A percentile compares a stretch with the other conserved stretches of the same genome.
phyloP scores from a whole-genome alignment of 2,888 invertebrate species.

The Nineta flava region DNA sequence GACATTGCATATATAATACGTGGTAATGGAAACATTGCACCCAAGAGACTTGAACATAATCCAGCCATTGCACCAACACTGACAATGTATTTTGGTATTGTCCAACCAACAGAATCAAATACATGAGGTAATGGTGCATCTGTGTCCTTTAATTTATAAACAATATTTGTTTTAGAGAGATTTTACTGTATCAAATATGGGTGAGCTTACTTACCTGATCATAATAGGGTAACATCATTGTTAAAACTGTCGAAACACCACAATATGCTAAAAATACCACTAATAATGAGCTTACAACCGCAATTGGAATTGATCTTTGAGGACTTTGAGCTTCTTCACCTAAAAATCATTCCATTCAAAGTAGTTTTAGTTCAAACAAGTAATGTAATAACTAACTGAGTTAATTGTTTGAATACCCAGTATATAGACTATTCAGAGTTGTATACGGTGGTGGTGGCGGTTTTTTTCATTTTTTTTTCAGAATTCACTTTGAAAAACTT shows the following conservation, averaged over 20 bases:
- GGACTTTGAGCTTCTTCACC: conserved; percentile 86
- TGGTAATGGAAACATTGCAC: conserved; percentile 67
- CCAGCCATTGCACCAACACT: conserved; percentile 85
- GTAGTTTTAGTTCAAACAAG: too few relatives aligned
- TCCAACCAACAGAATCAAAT: conserved; percentile 62
- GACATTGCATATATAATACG: conserved; percentile 79
- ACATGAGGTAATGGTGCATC: conserved; percentile 79
- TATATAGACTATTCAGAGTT: too few relatives aligned
- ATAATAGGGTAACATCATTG: conserved; percentile 74
- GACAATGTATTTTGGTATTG: conserved; percentile 72
- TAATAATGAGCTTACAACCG: conserved; percentile 67
- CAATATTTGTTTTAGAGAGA: background rate
- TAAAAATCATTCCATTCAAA: conserved; percentile 16
- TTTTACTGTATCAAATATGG: conserved; percentile 5
- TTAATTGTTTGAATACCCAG: too few relatives aligned
- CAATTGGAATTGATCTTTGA: conserved; percentile 74
- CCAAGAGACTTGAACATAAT: conserved; percentile 62
- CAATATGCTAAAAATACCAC: conserved; percentile 82
- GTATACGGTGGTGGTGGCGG: too few relatives aligned
- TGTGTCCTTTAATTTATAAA: conserved; percentile 37
- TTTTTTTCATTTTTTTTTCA: too few relatives aligned
- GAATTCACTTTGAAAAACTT: too few relatives aligned
- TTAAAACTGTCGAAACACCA: conserved; percentile 75
- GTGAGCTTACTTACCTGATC: conserved; percentile 39
- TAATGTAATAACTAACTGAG: too few relatives aligned